Conservation (phyloP, 1,140 invertebrate species). For the Meloidogyne chitwoodi region DNA sequence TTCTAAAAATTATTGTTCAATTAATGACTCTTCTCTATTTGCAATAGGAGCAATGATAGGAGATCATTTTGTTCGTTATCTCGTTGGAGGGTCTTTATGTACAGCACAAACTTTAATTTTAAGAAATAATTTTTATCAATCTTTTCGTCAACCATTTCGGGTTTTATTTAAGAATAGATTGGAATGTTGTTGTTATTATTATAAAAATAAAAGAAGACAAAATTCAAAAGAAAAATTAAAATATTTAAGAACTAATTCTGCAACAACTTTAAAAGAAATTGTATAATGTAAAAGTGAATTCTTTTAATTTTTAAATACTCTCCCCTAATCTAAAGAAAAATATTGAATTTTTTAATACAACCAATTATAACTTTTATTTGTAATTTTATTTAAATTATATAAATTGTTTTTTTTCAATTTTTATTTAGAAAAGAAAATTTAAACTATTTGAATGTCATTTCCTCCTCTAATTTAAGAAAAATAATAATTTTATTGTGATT, state of each 20-base stretch:
- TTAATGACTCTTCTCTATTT: slow-evolving; percentile 34
- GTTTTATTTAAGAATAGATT: not conserved
- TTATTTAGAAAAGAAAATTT: too few relatives aligned
- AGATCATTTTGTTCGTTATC: slow-evolving; percentile 54
- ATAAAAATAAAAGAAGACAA: not conserved
- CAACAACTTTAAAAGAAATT: not conserved
- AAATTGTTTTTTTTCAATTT: too few relatives aligned
- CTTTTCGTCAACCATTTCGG: not conserved
- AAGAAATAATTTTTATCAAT: not conserved
- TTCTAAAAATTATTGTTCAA: slow-evolving; percentile 23
- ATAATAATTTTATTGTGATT: too few relatives aligned
- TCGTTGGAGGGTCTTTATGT: slow-evolving; percentile 50
- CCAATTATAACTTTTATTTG: too few relatives aligned
- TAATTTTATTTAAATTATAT: too few relatives aligned
- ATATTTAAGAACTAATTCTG: not conserved
- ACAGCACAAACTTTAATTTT: slow-evolving; percentile 43
- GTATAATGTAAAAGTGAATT: too few relatives aligned
- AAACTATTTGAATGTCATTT: too few relatives aligned
- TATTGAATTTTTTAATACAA: too few relatives aligned
- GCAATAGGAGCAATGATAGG: slow-evolving; percentile 49
- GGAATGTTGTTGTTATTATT: not conserved
- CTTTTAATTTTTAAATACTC: too few relatives aligned
- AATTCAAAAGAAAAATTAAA: not conserved
- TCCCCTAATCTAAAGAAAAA: too few relatives aligned
- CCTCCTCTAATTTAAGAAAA: too few relatives aligned